Evolutionary conservation across 2,113 vertebrate genomes (phyloP).

Genomic region (Tragelaphus strepsiceros): DNA sequence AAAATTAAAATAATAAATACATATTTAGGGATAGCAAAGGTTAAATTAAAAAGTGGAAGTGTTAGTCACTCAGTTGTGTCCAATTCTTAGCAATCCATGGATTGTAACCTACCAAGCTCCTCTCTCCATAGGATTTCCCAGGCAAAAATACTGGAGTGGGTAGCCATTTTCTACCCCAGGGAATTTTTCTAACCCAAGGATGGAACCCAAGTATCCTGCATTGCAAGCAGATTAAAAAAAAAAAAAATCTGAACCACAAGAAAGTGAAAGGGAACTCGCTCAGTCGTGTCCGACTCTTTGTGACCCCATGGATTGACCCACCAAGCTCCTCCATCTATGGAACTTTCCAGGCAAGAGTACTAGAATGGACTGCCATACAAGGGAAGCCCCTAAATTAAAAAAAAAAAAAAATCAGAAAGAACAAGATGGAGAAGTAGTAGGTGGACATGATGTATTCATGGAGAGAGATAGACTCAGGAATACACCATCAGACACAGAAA

Average conservation of each 20-base stretch:
- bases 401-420: too few relatives aligned
- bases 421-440: neutral
- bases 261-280: neutral
- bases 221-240: neutral
- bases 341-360: neutral
- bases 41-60: neutral
- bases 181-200: neutral
- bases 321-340: neutral
- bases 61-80: neutral
- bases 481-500: neutral
- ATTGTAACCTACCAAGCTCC: neutral
- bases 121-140: neutral
- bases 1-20: neutral
- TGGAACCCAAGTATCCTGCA: neutral
- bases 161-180: neutral
- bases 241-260: neutral
- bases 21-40: neutral
- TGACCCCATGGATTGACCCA: neutral
- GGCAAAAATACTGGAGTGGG: neutral
- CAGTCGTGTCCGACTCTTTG: neutral
- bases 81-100: neutral
- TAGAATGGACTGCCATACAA: neutral
- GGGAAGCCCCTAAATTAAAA: neutral
- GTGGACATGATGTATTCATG: neutral
- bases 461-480: neutral